Conservation (phyloP, 1,140 invertebrate genomes). For the Piezodorus guildinii region DNA sequence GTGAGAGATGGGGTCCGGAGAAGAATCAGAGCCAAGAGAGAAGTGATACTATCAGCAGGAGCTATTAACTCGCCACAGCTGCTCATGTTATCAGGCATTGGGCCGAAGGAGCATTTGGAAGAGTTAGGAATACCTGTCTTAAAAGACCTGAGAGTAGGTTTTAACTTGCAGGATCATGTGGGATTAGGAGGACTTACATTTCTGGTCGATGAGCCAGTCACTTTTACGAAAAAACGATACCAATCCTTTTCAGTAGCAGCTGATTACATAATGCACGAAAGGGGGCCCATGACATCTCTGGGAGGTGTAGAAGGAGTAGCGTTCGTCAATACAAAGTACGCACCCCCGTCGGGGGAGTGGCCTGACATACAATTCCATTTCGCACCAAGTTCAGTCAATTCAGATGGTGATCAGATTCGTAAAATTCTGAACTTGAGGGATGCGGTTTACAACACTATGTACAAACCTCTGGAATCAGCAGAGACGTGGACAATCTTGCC, state of each 20-base stretch:
- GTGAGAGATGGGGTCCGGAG: slow-evolving; percentile 48
- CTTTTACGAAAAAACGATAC: slow-evolving; percentile 62
- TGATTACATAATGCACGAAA: slow-evolving; percentile 67
- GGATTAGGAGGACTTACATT: slow-evolving; percentile 73
- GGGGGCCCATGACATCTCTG: slow-evolving; percentile 62
- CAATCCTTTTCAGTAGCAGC: slow-evolving; percentile 63
- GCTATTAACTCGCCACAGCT: slow-evolving; percentile 70
- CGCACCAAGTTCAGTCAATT: slow-evolving; percentile 66
- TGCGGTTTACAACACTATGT: slow-evolving; percentile 70
- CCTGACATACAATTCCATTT: slow-evolving; percentile 83
- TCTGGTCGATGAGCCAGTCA: slow-evolving; percentile 63
- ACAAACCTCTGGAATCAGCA: slow-evolving; percentile 60
- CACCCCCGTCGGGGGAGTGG: slow-evolving; percentile 55
- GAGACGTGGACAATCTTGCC: slow-evolving; percentile 79
- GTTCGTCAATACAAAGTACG: slow-evolving; percentile 74
- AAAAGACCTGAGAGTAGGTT: slow-evolving; percentile 62
- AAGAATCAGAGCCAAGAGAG: slow-evolving; percentile 53
- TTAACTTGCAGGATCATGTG: slow-evolving; percentile 76
- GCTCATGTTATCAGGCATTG: slow-evolving; percentile 82
- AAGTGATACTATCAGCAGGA: slow-evolving; percentile 70
- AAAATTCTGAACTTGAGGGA: slow-evolving; percentile 65
- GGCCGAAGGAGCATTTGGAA: slow-evolving; percentile 62
- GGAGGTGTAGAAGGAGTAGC: slow-evolving; percentile 71
- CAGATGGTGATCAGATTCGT: slow-evolving; percentile 62
- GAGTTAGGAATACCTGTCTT: slow-evolving; percentile 62